These are phyloP conservation scores for Benthosema pterotum DNA, from an alignment of 2,797 vertebrate genomes.

Conservation along the genomic window DNA sequence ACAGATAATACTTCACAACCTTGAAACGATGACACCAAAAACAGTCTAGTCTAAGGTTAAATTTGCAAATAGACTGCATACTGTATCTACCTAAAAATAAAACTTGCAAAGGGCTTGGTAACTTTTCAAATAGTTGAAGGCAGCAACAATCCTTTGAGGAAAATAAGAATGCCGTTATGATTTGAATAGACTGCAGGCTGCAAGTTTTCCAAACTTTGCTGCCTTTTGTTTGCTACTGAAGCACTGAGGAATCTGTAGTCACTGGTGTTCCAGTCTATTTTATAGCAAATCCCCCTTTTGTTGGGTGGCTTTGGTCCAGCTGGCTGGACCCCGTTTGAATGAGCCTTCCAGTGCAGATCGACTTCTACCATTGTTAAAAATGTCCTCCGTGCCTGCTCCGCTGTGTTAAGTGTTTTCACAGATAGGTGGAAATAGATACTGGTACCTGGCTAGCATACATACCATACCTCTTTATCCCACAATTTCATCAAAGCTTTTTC, in stretches of 20 bases:
- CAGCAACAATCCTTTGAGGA: too few relatives aligned
- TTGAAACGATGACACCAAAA: not conserved
- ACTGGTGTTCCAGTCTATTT: slow-evolving; percentile 18
- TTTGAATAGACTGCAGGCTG: not conserved
- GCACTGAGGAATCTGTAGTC: slow-evolving; percentile 24
- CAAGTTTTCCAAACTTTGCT: slow-evolving; percentile 8
- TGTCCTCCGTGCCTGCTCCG: slow-evolving; percentile 7
- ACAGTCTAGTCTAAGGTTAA: too few relatives aligned
- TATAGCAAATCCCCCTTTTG: slow-evolving; percentile 6
- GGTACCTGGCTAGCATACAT: not conserved
- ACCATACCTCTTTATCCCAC: slow-evolving; percentile 21
- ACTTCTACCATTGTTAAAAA: slow-evolving; percentile 12
- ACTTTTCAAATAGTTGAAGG: not conserved
- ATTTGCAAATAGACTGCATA: too few relatives aligned
- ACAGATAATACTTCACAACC: not conserved
- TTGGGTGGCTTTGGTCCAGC: slow-evolving; percentile 10
- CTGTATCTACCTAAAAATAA: too few relatives aligned
- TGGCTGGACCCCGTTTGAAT: not conserved
- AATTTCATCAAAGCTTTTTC: slow-evolving; percentile 31
- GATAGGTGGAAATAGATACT: slow-evolving; percentile 37
- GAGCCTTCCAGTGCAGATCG: slow-evolving; percentile 17
- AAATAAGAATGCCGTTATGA: not conserved
- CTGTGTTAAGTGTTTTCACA: slow-evolving; percentile 32
- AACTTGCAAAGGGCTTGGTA: too few relatives aligned
- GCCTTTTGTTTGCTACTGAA: slow-evolving; percentile 20